Percentiles rank a stretch among this genome's conserved stretches.
Evolutionary conservation across 2,113 vertebrate species (phyloP).

Genomic region (Eulemur rufifrons): DNA sequence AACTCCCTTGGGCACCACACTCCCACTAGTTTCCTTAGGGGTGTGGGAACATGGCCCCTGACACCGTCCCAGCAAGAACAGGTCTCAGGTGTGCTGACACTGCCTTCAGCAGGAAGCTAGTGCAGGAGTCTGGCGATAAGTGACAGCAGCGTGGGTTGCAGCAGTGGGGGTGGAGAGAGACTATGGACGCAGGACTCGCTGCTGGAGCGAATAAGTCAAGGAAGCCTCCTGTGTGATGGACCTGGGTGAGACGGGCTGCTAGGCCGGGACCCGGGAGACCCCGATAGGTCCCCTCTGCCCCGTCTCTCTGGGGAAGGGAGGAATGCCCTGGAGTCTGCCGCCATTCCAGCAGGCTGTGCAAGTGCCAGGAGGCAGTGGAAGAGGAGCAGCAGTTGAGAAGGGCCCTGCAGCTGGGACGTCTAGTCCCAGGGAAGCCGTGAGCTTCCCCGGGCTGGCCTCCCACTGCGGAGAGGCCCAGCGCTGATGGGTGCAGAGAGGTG

Average conservation of each 20-base stretch:
- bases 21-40: not conserved
- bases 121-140: not conserved
- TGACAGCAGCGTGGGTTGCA: not conserved
- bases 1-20: not conserved
- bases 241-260: not conserved
- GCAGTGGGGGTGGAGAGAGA: not conserved
- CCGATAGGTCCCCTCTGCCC: rapidly evolving
- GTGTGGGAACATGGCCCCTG: rapidly evolving
- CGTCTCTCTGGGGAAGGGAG: not conserved
- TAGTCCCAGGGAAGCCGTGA: not conserved
- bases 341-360: rapidly evolving
- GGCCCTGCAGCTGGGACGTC: not conserved
- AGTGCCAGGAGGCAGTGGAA: not conserved
- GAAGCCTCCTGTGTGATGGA: not conserved
- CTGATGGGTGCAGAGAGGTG: rapidly evolving
- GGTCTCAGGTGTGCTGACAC: rapidly evolving
- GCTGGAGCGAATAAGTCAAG: too few relatives aligned
- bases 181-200: rapidly evolving
- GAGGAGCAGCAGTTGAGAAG: too few relatives aligned
- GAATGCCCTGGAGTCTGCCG: not conserved
- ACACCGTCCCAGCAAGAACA: not conserved
- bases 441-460: not conserved
- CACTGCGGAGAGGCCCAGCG: rapidly evolving
- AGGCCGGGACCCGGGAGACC: not conserved
- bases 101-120: not conserved